phyloP scores from a whole-genome alignment of 2,797 vertebrate species.

The Borostomias antarcticus region DNA sequence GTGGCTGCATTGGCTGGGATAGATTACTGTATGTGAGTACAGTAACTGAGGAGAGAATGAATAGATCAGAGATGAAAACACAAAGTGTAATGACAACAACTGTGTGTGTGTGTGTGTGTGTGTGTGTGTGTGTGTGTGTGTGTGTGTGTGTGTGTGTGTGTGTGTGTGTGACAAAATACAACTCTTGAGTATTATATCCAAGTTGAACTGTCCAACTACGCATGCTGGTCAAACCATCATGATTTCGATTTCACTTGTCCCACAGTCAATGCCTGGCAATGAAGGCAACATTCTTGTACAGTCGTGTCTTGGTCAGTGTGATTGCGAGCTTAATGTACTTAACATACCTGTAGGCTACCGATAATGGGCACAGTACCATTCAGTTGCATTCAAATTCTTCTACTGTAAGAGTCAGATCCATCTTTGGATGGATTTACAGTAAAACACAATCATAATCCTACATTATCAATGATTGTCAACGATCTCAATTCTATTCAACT shows the following conservation, averaged over 20 bases:
- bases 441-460: too few species aligned
- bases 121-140: constrained; percentile 13
- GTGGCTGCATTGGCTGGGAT: constrained; percentile 49
- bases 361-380: constrained; percentile 29
- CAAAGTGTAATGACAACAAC: constrained; percentile 41
- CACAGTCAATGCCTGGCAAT: constrained; percentile 8
- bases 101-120: constrained; percentile 1
- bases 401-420: constrained; percentile 10
- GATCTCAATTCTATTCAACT: constrained; percentile 24
- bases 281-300: constrained; percentile 15
- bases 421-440: too few species aligned
- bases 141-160: constrained; percentile 29
- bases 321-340: background rate
- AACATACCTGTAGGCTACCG: background rate
- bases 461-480: too few species aligned
- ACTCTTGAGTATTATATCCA: constrained; percentile 51
- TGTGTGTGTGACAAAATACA: constrained; percentile 19
- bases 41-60: constrained; percentile 62
- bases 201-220: constrained; percentile 54
- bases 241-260: constrained; percentile 47
- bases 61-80: constrained; percentile 51
- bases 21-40: constrained; percentile 55
- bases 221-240: constrained; percentile 57
- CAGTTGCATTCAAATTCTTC: constrained; percentile 21
- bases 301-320: background rate